A percentile compares a stretch with the other conserved stretches of the same genome.
These are phyloP conservation scores for Danaus chrysippus DNA, from an alignment of 2,888 invertebrate species.

Conservation along the genomic window DNA sequence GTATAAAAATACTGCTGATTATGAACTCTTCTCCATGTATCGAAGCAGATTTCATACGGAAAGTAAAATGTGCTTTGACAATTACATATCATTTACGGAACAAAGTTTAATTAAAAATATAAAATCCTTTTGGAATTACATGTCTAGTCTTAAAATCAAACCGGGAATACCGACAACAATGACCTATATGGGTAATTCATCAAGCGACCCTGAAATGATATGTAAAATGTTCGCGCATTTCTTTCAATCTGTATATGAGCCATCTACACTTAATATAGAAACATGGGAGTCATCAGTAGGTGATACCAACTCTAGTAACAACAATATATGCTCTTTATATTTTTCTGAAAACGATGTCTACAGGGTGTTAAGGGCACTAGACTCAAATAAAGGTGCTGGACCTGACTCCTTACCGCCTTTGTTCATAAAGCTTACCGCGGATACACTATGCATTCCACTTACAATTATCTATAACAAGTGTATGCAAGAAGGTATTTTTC, in stretches of 20 bases:
- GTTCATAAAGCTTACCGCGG: background rate
- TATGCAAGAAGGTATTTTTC: no score
- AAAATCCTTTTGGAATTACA: background rate
- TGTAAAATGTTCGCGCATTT: no score
- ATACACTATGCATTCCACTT: background rate
- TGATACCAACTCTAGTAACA: background rate
- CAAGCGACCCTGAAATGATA: no score
- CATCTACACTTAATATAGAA: background rate
- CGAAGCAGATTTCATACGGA: background rate
- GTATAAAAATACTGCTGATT: background rate
- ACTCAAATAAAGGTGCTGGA: conserved; percentile 5
- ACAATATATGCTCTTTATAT: no score
- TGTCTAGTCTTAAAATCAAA: background rate
- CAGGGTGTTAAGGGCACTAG: background rate
- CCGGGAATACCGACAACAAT: background rate
- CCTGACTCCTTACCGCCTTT: conserved; percentile 6
- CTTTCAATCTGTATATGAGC: background rate
- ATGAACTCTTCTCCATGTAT: background rate
- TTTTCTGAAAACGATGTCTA: background rate
- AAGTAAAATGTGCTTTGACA: background rate
- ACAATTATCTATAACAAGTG: conserved; percentile 7
- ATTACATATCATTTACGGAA: background rate
- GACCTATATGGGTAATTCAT: background rate
- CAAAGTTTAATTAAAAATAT: no score
- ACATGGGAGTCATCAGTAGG: background rate